Evolutionary conservation across 2,888 invertebrate genomes (phyloP).

Genomic region (Lasioglossum leucozonium): DNA sequence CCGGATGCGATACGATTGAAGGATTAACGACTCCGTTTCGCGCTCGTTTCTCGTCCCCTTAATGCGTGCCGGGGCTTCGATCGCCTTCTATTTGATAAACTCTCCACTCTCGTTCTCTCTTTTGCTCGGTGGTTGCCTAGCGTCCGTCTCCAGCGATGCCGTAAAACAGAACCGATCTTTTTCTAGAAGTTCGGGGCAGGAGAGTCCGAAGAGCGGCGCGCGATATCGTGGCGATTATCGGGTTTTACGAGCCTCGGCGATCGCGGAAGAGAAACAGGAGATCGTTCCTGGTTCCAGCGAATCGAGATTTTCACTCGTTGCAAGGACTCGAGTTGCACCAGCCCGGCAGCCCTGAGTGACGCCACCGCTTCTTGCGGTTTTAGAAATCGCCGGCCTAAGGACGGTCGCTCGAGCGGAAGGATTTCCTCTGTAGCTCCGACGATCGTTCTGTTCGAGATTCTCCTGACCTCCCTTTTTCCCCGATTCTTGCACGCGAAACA

Average conservation of each 20-base stretch:
- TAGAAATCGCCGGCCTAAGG: slow-evolving; percentile 82
- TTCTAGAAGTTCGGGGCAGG: background rate
- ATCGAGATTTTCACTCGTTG: slow-evolving; percentile 73
- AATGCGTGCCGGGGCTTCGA: slow-evolving; percentile 19
- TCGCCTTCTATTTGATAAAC: slow-evolving; percentile 1
- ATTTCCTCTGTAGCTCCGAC: slow-evolving; percentile 16
- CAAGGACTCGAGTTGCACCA: slow-evolving; percentile 78
- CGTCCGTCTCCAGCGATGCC: background rate
- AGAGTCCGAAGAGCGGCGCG: slow-evolving; percentile 22
- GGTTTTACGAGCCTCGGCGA: slow-evolving; percentile 58
- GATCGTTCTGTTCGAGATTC: background rate
- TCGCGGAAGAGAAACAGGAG: slow-evolving; percentile 35
- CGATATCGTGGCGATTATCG: slow-evolving; percentile 61
- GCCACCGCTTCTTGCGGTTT: slow-evolving; percentile 76
- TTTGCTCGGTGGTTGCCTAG: background rate
- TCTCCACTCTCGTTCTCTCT: background rate
- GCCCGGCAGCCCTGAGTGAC: slow-evolving; percentile 74
- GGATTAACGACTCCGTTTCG: slow-evolving; percentile 4
- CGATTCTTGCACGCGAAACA: background rate
- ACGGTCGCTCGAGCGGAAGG: slow-evolving; percentile 67
- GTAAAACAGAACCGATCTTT: background rate
- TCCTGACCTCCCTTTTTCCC: background rate
- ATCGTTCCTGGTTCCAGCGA: slow-evolving; percentile 20
- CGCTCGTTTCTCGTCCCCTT: slow-evolving; percentile 8
- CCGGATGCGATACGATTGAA: slow-evolving; percentile 12